Conservation (phyloP, 1,140 invertebrate species). For the Drosophila pandora region DNA sequence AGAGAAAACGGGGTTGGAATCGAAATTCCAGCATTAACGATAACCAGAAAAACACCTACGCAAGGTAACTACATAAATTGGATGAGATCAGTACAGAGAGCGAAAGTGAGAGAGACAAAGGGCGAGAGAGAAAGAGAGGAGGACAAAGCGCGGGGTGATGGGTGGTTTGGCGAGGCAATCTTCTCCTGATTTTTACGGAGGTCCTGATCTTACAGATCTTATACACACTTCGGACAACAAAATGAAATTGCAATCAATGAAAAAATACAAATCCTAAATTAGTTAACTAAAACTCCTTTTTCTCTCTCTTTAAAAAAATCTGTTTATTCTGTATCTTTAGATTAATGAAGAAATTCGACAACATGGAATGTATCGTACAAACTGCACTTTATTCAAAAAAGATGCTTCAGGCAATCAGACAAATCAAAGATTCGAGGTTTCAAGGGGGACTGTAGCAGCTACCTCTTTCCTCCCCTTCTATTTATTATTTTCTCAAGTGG, state of each 20-base stretch:
- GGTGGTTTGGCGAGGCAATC: too few relatives aligned
- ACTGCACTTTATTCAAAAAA: not conserved
- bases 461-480: not conserved
- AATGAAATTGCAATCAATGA: too few relatives aligned
- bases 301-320: too few relatives aligned
- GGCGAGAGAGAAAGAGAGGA: not conserved
- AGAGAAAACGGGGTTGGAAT: conserved; percentile 79
- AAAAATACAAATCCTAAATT: too few relatives aligned
- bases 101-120: conserved; percentile 15
- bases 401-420: not conserved
- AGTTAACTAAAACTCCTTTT: too few relatives aligned
- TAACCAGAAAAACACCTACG: conserved; percentile 53
- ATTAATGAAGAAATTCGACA: too few relatives aligned
- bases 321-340: too few relatives aligned
- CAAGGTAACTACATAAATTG: conserved; percentile 47
- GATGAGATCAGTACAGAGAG: conserved; percentile 14
- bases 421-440: not conserved
- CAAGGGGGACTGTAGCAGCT: not conserved
- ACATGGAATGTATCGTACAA: too few relatives aligned
- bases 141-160: too few relatives aligned
- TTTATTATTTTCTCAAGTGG: not conserved
- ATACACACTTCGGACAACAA: too few relatives aligned
- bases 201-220: too few relatives aligned
- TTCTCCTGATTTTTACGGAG: too few relatives aligned
- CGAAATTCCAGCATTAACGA: conserved; percentile 81